Percentiles rank a stretch among this genome's conserved stretches.
Conservation (phyloP, 2,113 vertebrate genomes). For the Megaleporinus macrocephalus region DNA sequence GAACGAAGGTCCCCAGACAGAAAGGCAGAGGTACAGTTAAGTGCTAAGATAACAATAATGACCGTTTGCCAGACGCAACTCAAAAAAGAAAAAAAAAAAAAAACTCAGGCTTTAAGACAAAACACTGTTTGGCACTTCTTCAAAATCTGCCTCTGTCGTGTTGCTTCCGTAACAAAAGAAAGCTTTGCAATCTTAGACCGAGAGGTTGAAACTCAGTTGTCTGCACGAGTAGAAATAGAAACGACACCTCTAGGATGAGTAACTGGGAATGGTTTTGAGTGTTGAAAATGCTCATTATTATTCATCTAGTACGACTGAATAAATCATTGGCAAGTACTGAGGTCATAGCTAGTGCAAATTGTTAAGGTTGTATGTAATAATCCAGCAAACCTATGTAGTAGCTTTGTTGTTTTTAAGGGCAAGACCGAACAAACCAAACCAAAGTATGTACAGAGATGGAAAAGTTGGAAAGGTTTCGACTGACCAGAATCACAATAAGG, state of each 20-base stretch:
- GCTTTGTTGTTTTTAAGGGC: not conserved
- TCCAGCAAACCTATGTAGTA: not conserved
- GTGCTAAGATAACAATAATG: constrained; percentile 50
- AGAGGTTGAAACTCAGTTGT: not conserved
- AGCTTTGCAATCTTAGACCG: not conserved
- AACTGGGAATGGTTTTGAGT: not conserved
- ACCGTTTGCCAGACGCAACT: constrained; percentile 48
- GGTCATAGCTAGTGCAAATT: constrained; percentile 51
- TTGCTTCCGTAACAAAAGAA: not conserved
- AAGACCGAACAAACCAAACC: not conserved
- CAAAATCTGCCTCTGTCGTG: not conserved
- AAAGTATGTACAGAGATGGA: not conserved
- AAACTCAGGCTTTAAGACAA: constrained; percentile 47
- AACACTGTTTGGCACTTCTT: constrained; percentile 30
- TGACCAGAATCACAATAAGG: too few species aligned
- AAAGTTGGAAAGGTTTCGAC: too few species aligned
- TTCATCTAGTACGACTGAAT: constrained; percentile 7
- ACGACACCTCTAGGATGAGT: not conserved
- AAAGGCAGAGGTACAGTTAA: constrained; percentile 57
- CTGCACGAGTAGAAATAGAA: constrained; percentile 1
- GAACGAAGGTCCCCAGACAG: constrained; percentile 36
- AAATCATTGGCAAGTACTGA: constrained; percentile 30
- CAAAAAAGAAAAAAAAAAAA: too few species aligned
- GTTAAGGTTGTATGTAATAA: constrained; percentile 26
- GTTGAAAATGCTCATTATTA: constrained; percentile 8